Conservation (phyloP, 2,797 vertebrate genomes). For the Otolemur crassicaudatus region DNA sequence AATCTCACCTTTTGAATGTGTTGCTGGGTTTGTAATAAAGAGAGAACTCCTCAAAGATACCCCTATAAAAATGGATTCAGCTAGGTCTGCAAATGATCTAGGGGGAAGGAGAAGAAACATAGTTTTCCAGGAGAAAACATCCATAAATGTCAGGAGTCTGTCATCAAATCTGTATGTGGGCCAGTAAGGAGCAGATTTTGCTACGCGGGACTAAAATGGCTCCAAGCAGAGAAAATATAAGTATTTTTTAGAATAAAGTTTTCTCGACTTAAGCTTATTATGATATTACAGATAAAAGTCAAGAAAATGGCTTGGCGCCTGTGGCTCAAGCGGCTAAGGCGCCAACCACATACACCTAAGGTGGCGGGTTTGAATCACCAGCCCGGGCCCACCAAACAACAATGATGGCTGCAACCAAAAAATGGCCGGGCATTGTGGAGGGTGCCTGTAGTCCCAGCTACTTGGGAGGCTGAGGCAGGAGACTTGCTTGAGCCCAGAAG, state of each 20-base stretch:
- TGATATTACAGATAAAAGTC: neutral
- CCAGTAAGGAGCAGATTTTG: neutral
- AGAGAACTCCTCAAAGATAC: too few relatives aligned
- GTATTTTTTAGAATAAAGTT: neutral
- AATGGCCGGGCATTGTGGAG: too few relatives aligned
- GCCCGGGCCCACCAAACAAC: too few relatives aligned
- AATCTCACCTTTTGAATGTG: neutral
- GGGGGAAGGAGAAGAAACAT: neutral
- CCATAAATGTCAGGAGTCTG: neutral
- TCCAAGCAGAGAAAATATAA: neutral
- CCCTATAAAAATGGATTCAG: too few relatives aligned
- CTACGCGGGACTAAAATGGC: neutral
- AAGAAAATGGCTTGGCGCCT: neutral
- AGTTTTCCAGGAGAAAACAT: neutral
- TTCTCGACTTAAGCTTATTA: neutral
- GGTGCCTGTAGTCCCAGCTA: too few relatives aligned
- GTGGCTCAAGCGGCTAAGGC: too few relatives aligned
- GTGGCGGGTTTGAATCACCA: too few relatives aligned
- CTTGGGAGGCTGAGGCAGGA: too few relatives aligned
- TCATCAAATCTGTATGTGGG: neutral
- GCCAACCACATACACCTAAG: too few relatives aligned
- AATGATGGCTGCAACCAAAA: too few relatives aligned
- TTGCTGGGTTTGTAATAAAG: too few relatives aligned
- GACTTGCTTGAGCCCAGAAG: too few relatives aligned
- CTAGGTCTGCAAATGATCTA: neutral